Evolutionary conservation across 2,888 invertebrate genomes (phyloP).

Genomic region (Cremastinae sp.): DNA sequence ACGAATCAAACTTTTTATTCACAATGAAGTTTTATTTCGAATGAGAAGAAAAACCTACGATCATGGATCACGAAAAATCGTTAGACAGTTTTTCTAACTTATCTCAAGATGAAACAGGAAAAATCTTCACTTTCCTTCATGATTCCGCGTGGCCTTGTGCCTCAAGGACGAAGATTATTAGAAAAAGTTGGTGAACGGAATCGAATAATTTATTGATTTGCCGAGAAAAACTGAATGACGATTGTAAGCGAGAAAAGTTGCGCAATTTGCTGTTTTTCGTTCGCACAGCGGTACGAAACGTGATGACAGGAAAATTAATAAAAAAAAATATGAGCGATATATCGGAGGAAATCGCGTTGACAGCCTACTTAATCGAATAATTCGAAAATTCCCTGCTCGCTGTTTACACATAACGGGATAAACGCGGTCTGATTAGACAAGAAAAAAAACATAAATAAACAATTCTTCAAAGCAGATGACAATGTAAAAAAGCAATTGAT

Average conservation of each 20-base stretch:
- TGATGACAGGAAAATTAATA: not conserved
- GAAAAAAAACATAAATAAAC: conserved; percentile 28
- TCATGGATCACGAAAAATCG: not conserved
- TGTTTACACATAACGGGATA: conserved; percentile 50
- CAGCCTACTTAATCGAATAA: conserved; percentile 46
- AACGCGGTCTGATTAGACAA: conserved; percentile 19
- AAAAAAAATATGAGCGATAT: conserved; percentile 8
- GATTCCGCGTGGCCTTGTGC: too few relatives aligned
- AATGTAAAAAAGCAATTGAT: conserved; percentile 11
- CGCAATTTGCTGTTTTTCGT: not conserved
- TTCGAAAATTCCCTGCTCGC: conserved; percentile 52
- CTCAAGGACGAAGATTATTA: too few relatives aligned
- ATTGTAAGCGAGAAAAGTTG: too few relatives aligned
- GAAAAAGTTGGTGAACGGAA: not conserved
- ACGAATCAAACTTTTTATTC: too few relatives aligned
- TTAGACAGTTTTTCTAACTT: too few relatives aligned
- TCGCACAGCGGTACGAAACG: not conserved
- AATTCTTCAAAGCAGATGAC: not conserved
- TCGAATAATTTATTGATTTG: not conserved
- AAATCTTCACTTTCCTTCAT: too few relatives aligned
- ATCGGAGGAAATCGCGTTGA: conserved; percentile 34
- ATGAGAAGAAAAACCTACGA: not conserved
- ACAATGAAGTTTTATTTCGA: too few relatives aligned
- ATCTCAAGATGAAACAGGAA: too few relatives aligned
- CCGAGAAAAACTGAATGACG: not conserved